Evolutionary conservation across 2,888 invertebrate species (phyloP), one percentile per base, ranked within the genome.

Genomic region (Spisula subtruncata): DNA sequence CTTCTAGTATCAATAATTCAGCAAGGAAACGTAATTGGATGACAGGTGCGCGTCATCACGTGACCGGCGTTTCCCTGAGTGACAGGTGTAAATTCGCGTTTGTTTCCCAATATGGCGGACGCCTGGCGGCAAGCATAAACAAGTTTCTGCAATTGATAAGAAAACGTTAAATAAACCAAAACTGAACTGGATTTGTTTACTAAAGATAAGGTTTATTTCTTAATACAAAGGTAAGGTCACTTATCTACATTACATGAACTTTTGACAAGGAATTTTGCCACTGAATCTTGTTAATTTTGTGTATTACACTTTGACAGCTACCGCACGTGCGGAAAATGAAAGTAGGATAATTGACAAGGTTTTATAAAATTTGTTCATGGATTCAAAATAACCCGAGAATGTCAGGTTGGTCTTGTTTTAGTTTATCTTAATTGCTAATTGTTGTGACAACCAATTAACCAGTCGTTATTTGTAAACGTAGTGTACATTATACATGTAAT

Each of bases 91-190:
- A 90, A 88, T 86, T 85, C 88, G 75, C 75, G 75, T 75, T 75
- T 75, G 75, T 75, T 75, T 75, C 35, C 89, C 92, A 92, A 92
- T 85, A 94, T 94, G 94, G 94, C 94, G 93, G 94, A 93, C 83
- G 51, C 89, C 91, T 87, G 90, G 90, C 92, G 91, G 93, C 93
- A 93, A 89, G 93, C 83, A 91, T 91, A 92, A 93, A 93, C 92
- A 92, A 89, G 91, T 91, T 84, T 41, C 80, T 51, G 14, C 14
- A 32, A 32, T 81, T 79, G 87, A 88, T 91, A 89, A 85, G 83
- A 91, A 91, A 89, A 71, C 75, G 66, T 86, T 54, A 81, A 60
- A 89, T 91, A 85, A 83, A 86, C 85, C 54, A 88, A 82, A 90
- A 92, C 90, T 92, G 90, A 90, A 83, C 60, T 85, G 91, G 91